Percentiles rank a stretch among this genome's conserved stretches.
Evolutionary conservation across 92 coral and sea anemone species (phyloP).

Genomic region (Paramuricea clavata): DNA sequence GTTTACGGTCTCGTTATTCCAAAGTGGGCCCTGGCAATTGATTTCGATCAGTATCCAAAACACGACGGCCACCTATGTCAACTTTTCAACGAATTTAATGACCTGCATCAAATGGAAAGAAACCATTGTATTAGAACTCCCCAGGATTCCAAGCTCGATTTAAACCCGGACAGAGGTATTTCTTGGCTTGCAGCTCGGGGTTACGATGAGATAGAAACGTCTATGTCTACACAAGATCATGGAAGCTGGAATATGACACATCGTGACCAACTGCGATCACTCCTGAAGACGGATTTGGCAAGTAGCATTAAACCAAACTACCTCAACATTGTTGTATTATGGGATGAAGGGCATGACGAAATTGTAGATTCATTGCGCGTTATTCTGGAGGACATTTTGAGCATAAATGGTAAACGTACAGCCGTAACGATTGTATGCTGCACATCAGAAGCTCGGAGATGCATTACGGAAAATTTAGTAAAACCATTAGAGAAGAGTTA

Average conservation of each 20-base stretch:
- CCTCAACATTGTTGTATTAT: slow-evolving; percentile 69
- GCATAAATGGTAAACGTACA: slow-evolving; percentile 22
- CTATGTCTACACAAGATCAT: slow-evolving; percentile 71
- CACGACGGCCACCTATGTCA: slow-evolving; percentile 65
- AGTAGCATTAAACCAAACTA: slow-evolving; percentile 74
- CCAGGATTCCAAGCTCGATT: slow-evolving; percentile 65
- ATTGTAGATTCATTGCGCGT: slow-evolving; percentile 69
- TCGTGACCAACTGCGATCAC: slow-evolving; percentile 60
- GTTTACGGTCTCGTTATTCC: slow-evolving; percentile 82
- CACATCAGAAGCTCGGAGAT: slow-evolving; percentile 32
- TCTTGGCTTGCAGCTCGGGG: slow-evolving; percentile 89
- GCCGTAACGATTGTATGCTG: slow-evolving; percentile 68
- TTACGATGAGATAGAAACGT: slow-evolving; percentile 69
- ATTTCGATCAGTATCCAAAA: slow-evolving; percentile 78
- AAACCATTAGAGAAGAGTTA: slow-evolving; percentile 68
- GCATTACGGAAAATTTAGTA: slow-evolving; percentile 40
- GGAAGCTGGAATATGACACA: slow-evolving; percentile 78
- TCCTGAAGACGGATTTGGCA: slow-evolving; percentile 65
- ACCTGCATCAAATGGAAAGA: slow-evolving; percentile 80
- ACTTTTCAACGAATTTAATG: slow-evolving; percentile 67
- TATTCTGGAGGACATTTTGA: slow-evolving; percentile 57
- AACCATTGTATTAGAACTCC: slow-evolving; percentile 75
- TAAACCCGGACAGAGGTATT: slow-evolving; percentile 77
- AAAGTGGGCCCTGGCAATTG: slow-evolving; percentile 79
- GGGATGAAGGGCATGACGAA: slow-evolving; percentile 73